Percentiles rank a stretch among this genome's conserved stretches.
Evolutionary conservation across 2,888 invertebrate genomes (phyloP).

Genomic region (Heliconius hortense): DNA sequence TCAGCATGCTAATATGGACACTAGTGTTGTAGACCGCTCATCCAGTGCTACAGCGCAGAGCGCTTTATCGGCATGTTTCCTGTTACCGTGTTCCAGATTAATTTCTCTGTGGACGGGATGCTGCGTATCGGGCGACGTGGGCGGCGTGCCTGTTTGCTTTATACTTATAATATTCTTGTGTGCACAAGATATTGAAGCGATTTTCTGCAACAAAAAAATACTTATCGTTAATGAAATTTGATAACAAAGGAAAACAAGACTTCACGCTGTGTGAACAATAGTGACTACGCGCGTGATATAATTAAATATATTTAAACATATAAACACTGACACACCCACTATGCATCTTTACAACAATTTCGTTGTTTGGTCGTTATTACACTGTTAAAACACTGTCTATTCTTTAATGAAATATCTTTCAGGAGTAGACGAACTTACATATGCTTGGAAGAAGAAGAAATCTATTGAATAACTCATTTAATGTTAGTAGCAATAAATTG

Average conservation of each 20-base stretch:
- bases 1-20: conserved; percentile 59
- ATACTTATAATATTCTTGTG: conserved; percentile 75
- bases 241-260: conserved; percentile 47
- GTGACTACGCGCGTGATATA: conserved; percentile 4
- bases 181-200: conserved; percentile 74
- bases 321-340: not conserved
- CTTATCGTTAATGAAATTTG: conserved; percentile 49
- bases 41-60: conserved; percentile 49
- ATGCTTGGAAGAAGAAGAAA: no score
- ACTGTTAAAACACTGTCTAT: not conserved
- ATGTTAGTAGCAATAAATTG: no score
- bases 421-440: not conserved
- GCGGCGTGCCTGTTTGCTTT: conserved; percentile 68
- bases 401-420: not conserved
- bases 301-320: not conserved
- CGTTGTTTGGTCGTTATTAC: not conserved
- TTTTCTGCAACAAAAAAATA: conserved; percentile 75
- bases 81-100: conserved; percentile 72
- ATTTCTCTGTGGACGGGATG: conserved; percentile 74
- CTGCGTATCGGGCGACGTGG: conserved; percentile 70
- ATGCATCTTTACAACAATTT: not conserved
- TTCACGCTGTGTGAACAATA: conserved; percentile 31
- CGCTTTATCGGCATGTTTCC: conserved; percentile 71
- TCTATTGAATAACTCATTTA: no score
- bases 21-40: conserved; percentile 38